phyloP scores from a whole-genome alignment of 2,888 invertebrate species.

The Bunonema sp. region DNA sequence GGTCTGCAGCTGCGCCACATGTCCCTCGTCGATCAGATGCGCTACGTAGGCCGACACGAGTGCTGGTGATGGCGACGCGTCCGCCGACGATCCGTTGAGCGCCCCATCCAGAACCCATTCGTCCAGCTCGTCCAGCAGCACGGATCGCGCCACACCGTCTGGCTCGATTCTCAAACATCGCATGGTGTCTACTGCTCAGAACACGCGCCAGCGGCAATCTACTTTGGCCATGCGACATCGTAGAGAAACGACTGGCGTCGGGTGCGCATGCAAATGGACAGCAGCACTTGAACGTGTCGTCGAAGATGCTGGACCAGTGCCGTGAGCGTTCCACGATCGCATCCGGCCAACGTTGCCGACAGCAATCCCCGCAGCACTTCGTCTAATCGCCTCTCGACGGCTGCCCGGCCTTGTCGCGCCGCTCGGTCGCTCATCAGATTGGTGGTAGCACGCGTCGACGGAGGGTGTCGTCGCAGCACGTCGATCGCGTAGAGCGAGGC shows the following conservation, averaged over 20 bases:
- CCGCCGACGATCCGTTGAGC: too few relatives aligned
- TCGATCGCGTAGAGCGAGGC: constrained; percentile 11
- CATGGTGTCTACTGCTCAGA: too few relatives aligned
- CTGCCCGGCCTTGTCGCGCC: too few relatives aligned
- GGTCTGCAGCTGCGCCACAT: constrained; percentile 57
- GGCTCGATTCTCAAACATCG: constrained; percentile 45
- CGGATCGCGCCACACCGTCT: constrained; percentile 54
- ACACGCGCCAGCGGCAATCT: too few relatives aligned
- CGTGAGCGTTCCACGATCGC: too few relatives aligned
- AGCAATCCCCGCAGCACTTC: too few relatives aligned
- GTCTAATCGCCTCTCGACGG: too few relatives aligned
- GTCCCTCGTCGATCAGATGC: constrained; percentile 51
- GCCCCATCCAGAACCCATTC: constrained; percentile 45
- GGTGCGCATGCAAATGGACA: constrained; percentile 15
- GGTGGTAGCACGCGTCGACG: too few relatives aligned
- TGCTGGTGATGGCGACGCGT: constrained; percentile 54
- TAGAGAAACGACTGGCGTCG: constrained; percentile 48
- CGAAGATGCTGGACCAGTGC: constrained; percentile 6
- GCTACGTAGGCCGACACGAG: constrained; percentile 62
- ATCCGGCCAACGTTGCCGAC: too few relatives aligned
- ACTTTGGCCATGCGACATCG: constrained; percentile 56
- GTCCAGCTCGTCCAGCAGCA: constrained; percentile 60
- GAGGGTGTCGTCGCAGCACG: too few relatives aligned
- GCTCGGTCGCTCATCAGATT: too few relatives aligned
- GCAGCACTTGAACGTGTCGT: constrained; percentile 22